A percentile compares a stretch with the other conserved stretches of the same genome.
phyloP scores from a whole-genome alignment of 2,113 vertebrate species.

The Solea senegalensis region DNA sequence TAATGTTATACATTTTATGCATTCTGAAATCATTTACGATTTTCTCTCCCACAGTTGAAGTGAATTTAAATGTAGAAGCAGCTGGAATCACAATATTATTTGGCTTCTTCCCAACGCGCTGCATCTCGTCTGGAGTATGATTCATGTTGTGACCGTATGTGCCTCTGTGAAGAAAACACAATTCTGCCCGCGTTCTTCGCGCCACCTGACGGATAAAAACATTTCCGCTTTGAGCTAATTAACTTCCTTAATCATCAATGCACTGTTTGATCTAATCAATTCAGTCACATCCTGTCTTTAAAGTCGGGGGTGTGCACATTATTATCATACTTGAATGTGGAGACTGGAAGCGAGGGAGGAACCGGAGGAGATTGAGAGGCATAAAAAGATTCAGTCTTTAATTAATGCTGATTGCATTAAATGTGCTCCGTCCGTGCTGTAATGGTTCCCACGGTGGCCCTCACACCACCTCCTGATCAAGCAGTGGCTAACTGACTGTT shows the following conservation, averaged over 20 bases:
- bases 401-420: slow-evolving; percentile 69
- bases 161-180: slow-evolving; percentile 2
- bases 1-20: slow-evolving; percentile 8
- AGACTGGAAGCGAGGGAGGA: slow-evolving; percentile 1
- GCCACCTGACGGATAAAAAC: background rate
- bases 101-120: background rate
- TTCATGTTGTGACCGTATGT: background rate
- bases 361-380: slow-evolving; percentile 5
- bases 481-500: slow-evolving; percentile 64
- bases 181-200: background rate
- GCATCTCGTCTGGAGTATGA: background rate
- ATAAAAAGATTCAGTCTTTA: slow-evolving; percentile 42
- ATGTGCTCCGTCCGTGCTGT: slow-evolving; percentile 58
- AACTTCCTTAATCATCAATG: slow-evolving; percentile 43
- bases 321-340: slow-evolving; percentile 11
- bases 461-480: slow-evolving; percentile 56
- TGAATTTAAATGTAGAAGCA: slow-evolving; percentile 20
- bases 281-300: background rate
- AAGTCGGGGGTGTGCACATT: slow-evolving; percentile 28
- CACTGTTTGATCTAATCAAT: slow-evolving; percentile 44
- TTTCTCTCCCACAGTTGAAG: background rate
- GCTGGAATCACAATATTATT: slow-evolving; percentile 6
- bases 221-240: slow-evolving; percentile 7
- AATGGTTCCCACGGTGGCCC: slow-evolving; percentile 56
- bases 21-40: slow-evolving; percentile 16